Evolutionary conservation across 2,888 invertebrate genomes (phyloP), one percentile per base, ranked within the genome.

Genomic region (Leucophenga maculata): DNA sequence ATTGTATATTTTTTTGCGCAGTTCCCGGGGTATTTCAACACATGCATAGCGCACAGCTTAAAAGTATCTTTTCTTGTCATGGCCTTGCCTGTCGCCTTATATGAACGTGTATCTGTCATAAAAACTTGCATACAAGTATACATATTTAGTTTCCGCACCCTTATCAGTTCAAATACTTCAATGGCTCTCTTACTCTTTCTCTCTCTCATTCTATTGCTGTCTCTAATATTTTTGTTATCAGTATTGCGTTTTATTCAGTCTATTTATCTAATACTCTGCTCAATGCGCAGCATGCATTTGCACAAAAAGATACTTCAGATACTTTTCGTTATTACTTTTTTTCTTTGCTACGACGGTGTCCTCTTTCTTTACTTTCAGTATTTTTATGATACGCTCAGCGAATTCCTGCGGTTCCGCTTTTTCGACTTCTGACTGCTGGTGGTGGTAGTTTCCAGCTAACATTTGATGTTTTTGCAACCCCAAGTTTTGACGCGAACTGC

Each of bases 361-460:
- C 39, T 20, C 54, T 54, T 18, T 54, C 20, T 54, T 20, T 54
- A 22, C n/a, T 16, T 59, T 16, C 39, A 31, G 4, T 3, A 16
- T 26, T n/a, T 60, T 60, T 26, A 2, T 39, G 59, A 16, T 8
- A 16, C 16, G 39, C 59, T 39, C 39, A 60, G 59, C 54, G 16
- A 60, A 60, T 60, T 60, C 59, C 59, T 18, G 50, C 50, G n/a
- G 8, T 50, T n/a, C n/a, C 26, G 13, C n/a, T 26, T 31, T 57
- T 26, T n/a, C n/a, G 9, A 13, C 18, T n/a, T 16, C 52, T 54
- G 14, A 22, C n/a, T 9, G 18, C 22, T n/a, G 8, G 13, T 20
- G 52, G 8, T 18, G 22, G 18, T 54, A 20, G 54, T 20, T 54
- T 13, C 18, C 18, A 22, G 54, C 22, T 54, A 20, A 54, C 20